A percentile compares a stretch with the other conserved stretches of the same genome.
phyloP scores from a whole-genome alignment of 2,797 vertebrate genomes.

The Acanthiza pusilla region DNA sequence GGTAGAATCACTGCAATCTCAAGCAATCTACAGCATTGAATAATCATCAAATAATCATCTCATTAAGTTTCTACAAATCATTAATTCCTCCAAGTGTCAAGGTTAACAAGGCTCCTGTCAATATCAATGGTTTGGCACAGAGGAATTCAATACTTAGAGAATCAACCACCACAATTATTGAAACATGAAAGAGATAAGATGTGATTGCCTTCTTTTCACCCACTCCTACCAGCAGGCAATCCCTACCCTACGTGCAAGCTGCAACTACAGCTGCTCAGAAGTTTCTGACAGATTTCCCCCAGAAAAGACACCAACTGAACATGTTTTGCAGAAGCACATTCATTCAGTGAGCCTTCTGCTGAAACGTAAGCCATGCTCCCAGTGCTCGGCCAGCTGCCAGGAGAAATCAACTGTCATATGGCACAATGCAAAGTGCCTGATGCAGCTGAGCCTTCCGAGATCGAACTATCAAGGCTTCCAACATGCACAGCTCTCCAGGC shows the following conservation, averaged over 20 bases:
- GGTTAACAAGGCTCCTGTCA: conserved; percentile 15
- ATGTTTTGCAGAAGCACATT: not conserved
- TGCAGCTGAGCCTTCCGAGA: not conserved
- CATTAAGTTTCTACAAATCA: not conserved
- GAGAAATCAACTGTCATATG: not conserved
- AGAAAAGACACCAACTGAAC: not conserved
- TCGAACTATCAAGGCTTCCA: not conserved
- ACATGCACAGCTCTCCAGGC: not conserved
- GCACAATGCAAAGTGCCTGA: not conserved
- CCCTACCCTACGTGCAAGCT: not conserved
- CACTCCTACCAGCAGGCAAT: not conserved
- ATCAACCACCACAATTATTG: not conserved
- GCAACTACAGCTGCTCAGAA: not conserved
- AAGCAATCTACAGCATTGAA: not conserved
- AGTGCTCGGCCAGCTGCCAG: not conserved
- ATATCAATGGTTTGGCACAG: not conserved
- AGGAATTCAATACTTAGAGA: conserved; percentile 12
- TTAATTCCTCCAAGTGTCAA: not conserved
- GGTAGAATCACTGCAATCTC: not conserved
- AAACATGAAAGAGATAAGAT: not conserved
- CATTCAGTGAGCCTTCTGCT: not conserved
- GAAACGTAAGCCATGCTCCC: not conserved
- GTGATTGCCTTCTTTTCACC: not conserved
- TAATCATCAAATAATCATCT: not conserved
- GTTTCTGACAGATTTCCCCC: not conserved